These are phyloP conservation scores for Allacma fusca DNA, from an alignment of 2,888 invertebrate genomes.

Conservation along the genomic window DNA sequence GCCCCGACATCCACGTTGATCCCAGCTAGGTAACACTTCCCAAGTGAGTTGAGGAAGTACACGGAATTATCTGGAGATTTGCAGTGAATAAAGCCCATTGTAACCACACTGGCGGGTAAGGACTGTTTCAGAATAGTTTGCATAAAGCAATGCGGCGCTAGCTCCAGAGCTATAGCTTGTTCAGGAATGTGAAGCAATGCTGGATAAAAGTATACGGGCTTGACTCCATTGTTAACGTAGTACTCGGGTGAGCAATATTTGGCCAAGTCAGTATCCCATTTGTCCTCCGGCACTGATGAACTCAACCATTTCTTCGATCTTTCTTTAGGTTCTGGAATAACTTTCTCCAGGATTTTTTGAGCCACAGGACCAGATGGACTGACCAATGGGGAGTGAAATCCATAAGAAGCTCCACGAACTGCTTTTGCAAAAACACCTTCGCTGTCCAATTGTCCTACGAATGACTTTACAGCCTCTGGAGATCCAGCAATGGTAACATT, in stretches of 20 bases:
- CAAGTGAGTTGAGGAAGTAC: constrained; percentile 70
- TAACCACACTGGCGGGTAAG: constrained; percentile 64
- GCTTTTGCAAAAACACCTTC: constrained; percentile 82
- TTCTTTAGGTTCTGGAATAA: constrained; percentile 66
- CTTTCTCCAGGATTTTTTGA: constrained; percentile 71
- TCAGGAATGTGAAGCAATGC: constrained; percentile 68
- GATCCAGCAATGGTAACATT: constrained; percentile 95
- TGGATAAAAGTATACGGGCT: constrained; percentile 68
- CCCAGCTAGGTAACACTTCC: constrained; percentile 80
- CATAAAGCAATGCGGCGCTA: constrained; percentile 65
- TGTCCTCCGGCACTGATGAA: constrained; percentile 67
- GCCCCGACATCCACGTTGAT: constrained; percentile 76
- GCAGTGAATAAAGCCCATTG: constrained; percentile 64
- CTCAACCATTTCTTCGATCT: constrained; percentile 68
- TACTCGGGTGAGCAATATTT: constrained; percentile 66
- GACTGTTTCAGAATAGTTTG: constrained; percentile 69
- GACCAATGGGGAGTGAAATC: constrained; percentile 93
- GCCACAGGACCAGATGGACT: constrained; percentile 81
- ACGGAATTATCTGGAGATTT: constrained; percentile 63
- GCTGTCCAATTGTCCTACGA: constrained; percentile 73
- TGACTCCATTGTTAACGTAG: constrained; percentile 68
- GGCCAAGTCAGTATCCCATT: constrained; percentile 67
- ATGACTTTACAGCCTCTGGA: constrained; percentile 71
- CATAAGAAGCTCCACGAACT: constrained; percentile 85
- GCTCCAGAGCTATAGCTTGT: constrained; percentile 66